Conservation (phyloP, 2,888 invertebrate species). For the Helleia helle region DNA sequence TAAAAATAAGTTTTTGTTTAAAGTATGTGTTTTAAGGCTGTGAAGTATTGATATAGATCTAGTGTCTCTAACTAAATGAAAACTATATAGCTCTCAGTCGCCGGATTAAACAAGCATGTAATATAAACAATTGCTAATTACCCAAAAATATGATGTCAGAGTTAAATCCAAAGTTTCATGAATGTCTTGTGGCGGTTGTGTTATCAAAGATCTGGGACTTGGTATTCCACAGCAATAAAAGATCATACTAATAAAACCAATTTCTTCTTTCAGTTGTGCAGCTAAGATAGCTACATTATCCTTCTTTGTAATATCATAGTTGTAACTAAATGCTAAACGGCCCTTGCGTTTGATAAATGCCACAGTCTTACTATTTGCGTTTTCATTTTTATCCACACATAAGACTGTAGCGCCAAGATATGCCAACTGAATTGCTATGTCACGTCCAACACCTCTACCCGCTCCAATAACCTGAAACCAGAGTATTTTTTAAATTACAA, state of each 20-base stretch:
- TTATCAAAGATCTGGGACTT: constrained; percentile 70
- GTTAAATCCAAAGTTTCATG: constrained; percentile 72
- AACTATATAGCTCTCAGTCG: no score
- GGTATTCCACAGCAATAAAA: constrained; percentile 78
- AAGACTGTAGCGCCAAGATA: constrained; percentile 74
- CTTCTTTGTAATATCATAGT: constrained; percentile 72
- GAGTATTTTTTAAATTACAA: no score
- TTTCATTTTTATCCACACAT: constrained; percentile 77
- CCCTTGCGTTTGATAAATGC: constrained; percentile 54
- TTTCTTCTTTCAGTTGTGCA: constrained; percentile 54
- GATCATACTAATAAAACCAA: constrained; percentile 75
- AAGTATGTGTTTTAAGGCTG: no score
- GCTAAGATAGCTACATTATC: constrained; percentile 61
- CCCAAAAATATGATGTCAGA: constrained; percentile 77
- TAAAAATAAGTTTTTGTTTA: no score
- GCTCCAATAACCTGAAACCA: constrained; percentile 77
- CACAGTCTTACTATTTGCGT: constrained; percentile 62
- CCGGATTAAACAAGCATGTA: no score
- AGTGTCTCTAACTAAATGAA: no score
- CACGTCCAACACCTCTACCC: constrained; percentile 78
- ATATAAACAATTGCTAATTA: no score
- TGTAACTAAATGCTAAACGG: constrained; percentile 63
- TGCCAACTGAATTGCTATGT: constrained; percentile 75
- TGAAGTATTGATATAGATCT: no score
- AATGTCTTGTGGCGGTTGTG: constrained; percentile 65